Percentiles rank a stretch among this genome's conserved stretches.
phyloP scores from a whole-genome alignment of 35 echinoderm and acorn worm species.

The Heliocidaris tuberculata region DNA sequence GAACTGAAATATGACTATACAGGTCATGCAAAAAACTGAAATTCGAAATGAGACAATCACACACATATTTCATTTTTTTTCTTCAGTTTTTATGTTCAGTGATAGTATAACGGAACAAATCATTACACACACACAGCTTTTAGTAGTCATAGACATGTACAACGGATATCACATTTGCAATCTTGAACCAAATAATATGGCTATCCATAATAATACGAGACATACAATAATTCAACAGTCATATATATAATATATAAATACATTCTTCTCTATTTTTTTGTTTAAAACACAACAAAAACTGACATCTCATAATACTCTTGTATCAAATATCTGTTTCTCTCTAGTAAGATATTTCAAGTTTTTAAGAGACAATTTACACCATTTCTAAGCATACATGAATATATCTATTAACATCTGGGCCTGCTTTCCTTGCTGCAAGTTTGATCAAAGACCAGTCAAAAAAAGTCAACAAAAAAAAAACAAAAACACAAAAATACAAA shows the following conservation, averaged over 20 bases:
- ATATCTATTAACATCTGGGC: not conserved
- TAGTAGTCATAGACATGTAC: constrained; percentile 23
- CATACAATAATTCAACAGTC: constrained; percentile 28
- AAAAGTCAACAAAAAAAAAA: not conserved
- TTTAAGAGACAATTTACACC: not conserved
- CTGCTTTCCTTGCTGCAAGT: not conserved
- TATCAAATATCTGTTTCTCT: not conserved
- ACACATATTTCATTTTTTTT: not conserved
- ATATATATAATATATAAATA: constrained; percentile 36
- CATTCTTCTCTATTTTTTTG: constrained; percentile 36
- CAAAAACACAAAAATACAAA: too few relatives aligned
- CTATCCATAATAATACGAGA: not conserved
- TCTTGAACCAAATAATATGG: constrained; percentile 5
- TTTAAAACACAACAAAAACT: constrained; percentile 3
- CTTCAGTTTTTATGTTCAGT: not conserved
- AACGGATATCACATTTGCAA: constrained; percentile 21
- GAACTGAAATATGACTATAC: too few relatives aligned
- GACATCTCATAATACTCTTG: not conserved
- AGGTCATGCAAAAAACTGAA: not conserved
- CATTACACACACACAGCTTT: constrained; percentile 31
- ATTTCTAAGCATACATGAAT: not conserved
- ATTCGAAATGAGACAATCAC: not conserved
- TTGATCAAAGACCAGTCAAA: not conserved
- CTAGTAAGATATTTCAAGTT: not conserved
- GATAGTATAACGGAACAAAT: constrained; percentile 24